Percentiles rank a stretch among this genome's conserved stretches.
Conservation (phyloP, 1,140 invertebrate species). For the Drosophila carrolli region DNA sequence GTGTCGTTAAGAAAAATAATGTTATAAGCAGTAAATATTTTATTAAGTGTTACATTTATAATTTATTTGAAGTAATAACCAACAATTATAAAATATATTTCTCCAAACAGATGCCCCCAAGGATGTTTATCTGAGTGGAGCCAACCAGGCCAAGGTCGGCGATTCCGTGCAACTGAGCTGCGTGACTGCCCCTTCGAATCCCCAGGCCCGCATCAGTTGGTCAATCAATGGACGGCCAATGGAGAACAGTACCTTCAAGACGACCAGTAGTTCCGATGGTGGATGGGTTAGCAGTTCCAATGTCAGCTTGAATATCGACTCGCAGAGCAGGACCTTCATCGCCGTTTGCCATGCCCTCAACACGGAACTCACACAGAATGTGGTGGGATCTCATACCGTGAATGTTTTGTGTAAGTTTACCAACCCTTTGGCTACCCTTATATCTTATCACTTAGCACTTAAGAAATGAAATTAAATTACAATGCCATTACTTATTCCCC, state of each 20-base stretch:
- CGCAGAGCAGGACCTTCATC: slow-evolving; percentile 90
- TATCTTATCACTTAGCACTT: neutral
- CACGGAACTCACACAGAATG: slow-evolving; percentile 92
- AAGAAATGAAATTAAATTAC: neutral
- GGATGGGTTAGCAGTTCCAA: slow-evolving; percentile 96
- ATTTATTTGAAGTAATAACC: too few relatives aligned
- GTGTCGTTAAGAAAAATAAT: too few relatives aligned
- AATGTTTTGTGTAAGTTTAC: slow-evolving; percentile 95
- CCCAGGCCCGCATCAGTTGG: slow-evolving; percentile 95
- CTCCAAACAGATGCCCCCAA: slow-evolving; percentile 91
- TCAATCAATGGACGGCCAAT: slow-evolving; percentile 91
- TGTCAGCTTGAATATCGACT: slow-evolving; percentile 91
- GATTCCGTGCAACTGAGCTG: slow-evolving; percentile 94
- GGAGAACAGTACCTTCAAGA: slow-evolving; percentile 88
- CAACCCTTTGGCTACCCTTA: too few relatives aligned
- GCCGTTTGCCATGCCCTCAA: slow-evolving; percentile 95
- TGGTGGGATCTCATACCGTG: slow-evolving; percentile 94
- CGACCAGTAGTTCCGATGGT: slow-evolving; percentile 88
- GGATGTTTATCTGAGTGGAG: slow-evolving; percentile 93
- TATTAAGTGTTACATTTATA: too few relatives aligned
- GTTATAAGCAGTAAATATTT: too few relatives aligned
- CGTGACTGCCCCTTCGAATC: slow-evolving; percentile 95
- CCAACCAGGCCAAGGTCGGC: slow-evolving; percentile 92
- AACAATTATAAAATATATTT: too few relatives aligned
- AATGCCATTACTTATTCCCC: neutral